Base-by-base conservation (phyloP, 2,797 vertebrate genomes). In the Picus viridis region DNA sequence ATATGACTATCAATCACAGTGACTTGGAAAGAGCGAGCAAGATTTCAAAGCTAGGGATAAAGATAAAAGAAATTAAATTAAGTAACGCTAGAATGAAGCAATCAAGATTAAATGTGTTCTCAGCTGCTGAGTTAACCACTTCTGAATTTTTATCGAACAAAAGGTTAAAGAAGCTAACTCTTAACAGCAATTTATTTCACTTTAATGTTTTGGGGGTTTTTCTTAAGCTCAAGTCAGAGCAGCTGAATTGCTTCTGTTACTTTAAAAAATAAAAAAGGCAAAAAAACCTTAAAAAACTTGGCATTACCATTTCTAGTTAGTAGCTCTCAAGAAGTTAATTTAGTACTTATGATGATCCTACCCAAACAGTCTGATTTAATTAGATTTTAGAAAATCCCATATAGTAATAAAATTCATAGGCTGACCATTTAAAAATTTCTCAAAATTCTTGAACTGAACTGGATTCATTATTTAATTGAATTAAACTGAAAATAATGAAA, bases 41-140 rank as follows among this genome's bases (percentile, higher is more conserved):
- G 93, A 90, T 96, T 96, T 96, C 87, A 95, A 94, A 93, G 94
- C 87, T 80, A 94, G 65, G 65, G 92, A 86, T 86, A 83, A 93
- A 96, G 96, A 95, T 96, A 97, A 96, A 97, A 95, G 83, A 96
- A 94, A 96, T 95, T 94, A 94, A 95, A 93, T 97, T 94, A 96
- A 92, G 95, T 94, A 96, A 95, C 71, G 88, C 34, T 90, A 94
- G 95, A 96, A 94, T 87, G 89, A 95, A 91, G 70, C 83, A 94
- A 95, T 96, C 88, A 95, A 95, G 96, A 94, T 94, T 88, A 94
- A 96, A 96, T 93, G 74, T 94, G 71, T 85, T 96, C 76, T 94
- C 83, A 95, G 78, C 74, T 96, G 93, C 89, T 97, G 94, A 95
- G 80, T 92, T 95, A 80, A 91, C 87, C 1, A 24, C 78, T 94